Evolutionary conservation across 2,888 invertebrate genomes (phyloP), one percentile per base, ranked within the genome.

Genomic region (Agrotis exclamationis): DNA sequence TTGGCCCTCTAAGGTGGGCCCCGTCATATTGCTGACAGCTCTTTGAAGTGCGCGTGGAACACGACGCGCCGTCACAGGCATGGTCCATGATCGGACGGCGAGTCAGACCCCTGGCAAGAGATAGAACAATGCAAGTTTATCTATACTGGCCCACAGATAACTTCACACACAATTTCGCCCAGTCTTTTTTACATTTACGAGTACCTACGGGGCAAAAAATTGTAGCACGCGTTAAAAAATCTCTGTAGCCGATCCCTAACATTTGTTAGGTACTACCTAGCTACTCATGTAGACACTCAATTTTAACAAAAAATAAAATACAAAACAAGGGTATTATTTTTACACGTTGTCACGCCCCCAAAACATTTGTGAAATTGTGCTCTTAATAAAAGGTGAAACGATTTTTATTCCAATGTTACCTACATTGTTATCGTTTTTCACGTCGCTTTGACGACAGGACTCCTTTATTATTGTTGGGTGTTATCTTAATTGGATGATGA

Each of bases 381-480:
- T 63, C 48, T 20, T 68, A 69, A 74, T 54, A 79, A 68, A 79
- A 75, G 63, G 65, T 51, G 48, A 64, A 71, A 79, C 44, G 63
- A 64, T 76, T 69, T 80, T 83, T 70, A 70, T 79, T 68, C 47
- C 54, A 20, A 14, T 48, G 60, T 60, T 48, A n/a, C n/a, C n/a
- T n/a, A 16, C 50, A 24, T 74, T 63, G 59, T 64, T 72, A 83
- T 81, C 75, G 69, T 71, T 80, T 82, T 72, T 82, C 63, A 74
- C 57, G 67, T 82, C 53, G 50, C 60, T 44, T 69, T 64, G 66
- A 63, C 50, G 79, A 73, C 63, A 33, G 45, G 48, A 1, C 7
- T 22, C 45, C 53, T 50, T 74, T 66, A 68, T 70, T 64, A 67
- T 39, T 63, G 69, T 28, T 14, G 13, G 45, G 28, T 68, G 51